Evolutionary conservation across 1,140 invertebrate species (phyloP).

Genomic region (Polypedilum vanderplanki): DNA sequence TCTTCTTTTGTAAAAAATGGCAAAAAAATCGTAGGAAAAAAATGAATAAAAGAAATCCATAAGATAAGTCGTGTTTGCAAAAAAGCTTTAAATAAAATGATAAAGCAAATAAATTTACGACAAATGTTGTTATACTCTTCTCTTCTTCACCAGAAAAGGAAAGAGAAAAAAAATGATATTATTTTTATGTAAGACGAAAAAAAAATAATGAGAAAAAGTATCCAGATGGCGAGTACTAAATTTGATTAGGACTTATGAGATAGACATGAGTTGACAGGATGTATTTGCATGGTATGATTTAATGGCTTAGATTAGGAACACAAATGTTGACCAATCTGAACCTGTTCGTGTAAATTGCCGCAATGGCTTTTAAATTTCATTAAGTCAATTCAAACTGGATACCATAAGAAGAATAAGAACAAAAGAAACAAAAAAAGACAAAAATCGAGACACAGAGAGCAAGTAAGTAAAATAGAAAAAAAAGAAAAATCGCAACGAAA

Average conservation of each 20-base stretch:
- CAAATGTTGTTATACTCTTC: constrained; percentile 15
- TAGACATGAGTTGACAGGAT: too few species aligned
- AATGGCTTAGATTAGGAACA: too few species aligned
- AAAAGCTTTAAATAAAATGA: constrained; percentile 19
- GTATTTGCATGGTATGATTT: too few species aligned
- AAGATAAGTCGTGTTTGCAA: constrained; percentile 12
- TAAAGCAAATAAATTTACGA: constrained; percentile 19
- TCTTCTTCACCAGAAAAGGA: neutral
- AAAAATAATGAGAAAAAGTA: too few species aligned
- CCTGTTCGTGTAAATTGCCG: too few species aligned
- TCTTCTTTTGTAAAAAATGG: too few species aligned
- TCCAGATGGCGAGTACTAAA: neutral
- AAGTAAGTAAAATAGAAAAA: neutral
- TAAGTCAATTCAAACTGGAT: too few species aligned
- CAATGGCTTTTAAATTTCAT: too few species aligned
- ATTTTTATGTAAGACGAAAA: neutral
- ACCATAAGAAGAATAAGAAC: too few species aligned
- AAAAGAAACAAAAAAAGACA: neutral
- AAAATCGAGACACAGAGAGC: neutral
- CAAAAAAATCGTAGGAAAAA: too few species aligned
- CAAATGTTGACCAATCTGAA: too few species aligned
- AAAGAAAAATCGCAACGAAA: neutral
- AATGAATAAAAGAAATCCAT: neutral
- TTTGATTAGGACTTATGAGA: too few species aligned
- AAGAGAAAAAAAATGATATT: neutral